Evolutionary conservation across 2,113 vertebrate species (phyloP), one percentile per base, ranked within the genome.

Genomic region (Strigops habroptila): DNA sequence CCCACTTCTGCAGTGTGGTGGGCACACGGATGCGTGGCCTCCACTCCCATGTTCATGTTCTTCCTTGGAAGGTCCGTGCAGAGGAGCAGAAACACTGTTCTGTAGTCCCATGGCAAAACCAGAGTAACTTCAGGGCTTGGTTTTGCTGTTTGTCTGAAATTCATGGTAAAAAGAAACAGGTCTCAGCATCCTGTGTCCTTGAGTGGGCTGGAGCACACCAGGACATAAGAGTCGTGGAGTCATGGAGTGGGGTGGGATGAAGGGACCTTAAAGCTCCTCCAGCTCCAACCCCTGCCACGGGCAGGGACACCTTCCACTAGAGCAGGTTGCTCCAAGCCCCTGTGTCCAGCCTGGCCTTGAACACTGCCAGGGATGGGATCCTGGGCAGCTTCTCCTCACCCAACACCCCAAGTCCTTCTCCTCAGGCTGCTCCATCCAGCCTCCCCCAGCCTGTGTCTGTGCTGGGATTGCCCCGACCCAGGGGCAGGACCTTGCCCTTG

Each of bases 101-200:
- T 28, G 7, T 3, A 53, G 25, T 25, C 68, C 48, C 55, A 7
- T 7, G 37, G 49, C 86, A 44, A n/a, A 62, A 48, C 6, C 9
- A 1, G 7, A 2, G 31, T 30, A 6, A 51, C 11, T 28, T 28
- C 10, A 10, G 43, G 62, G 19, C 1, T 35, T 10, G n/a, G 3
- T 3, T 35, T 23, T 28, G 5, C 46, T 23, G 33, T 9, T 70
- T 43, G 37, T 57, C 43, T 18, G 24, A 44, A 83, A 69, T 23
- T 10, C 22, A 33, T 59, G 33, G 10, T 17, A 4, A 43, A 49
- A 49, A n/a, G 43, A 62, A 17, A 5, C 21, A 14, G 12, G 14
- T 17, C 9, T 28, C 33, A 30, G 84, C 3, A 30, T 15, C 2
- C 23, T 7, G 24, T 10, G 33, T 24, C 33, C 22, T 0, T 5